Percentiles rank a stretch among this genome's conserved stretches.
phyloP scores from a whole-genome alignment of 2,888 invertebrate species.

The Sicus ferrugineus region DNA sequence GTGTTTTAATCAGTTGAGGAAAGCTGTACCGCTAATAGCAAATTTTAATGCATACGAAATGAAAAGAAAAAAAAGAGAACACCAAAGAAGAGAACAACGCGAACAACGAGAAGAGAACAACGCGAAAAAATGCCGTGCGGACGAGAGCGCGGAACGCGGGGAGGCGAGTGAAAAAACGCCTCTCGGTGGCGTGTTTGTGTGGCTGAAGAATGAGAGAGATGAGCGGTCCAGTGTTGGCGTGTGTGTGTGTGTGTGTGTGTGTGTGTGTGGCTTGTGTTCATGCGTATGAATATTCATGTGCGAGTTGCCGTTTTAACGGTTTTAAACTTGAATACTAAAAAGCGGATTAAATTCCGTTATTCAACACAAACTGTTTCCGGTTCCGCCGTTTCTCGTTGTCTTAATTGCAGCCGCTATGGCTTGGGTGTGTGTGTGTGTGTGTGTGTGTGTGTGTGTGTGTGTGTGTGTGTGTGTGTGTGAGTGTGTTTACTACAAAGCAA shows the following conservation, averaged over 20 bases:
- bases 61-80: neutral
- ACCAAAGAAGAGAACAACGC: neutral
- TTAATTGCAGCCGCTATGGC: neutral
- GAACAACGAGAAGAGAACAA: neutral
- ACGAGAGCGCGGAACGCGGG: neutral
- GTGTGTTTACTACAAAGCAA: no score
- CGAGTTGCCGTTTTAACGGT: constrained; percentile 8
- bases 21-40: no score
- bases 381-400: neutral
- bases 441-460: neutral
- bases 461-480: neutral
- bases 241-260: neutral
- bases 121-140: neutral
- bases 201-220: neutral
- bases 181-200: no score
- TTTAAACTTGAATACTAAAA: constrained; percentile 27
- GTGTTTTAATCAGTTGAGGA: no score
- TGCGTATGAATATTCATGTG: constrained; percentile 16
- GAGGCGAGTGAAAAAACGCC: constrained; percentile 25
- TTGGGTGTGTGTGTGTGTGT: neutral
- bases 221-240: neutral
- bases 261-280: neutral
- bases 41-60: constrained; percentile 37
- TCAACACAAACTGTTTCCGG: constrained; percentile 30
- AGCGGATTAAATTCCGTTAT: constrained; percentile 28